Percentiles rank a stretch among this genome's conserved stretches.
Evolutionary conservation across 2,888 invertebrate genomes (phyloP).

Genomic region (Tenthredo scrophulariae): DNA sequence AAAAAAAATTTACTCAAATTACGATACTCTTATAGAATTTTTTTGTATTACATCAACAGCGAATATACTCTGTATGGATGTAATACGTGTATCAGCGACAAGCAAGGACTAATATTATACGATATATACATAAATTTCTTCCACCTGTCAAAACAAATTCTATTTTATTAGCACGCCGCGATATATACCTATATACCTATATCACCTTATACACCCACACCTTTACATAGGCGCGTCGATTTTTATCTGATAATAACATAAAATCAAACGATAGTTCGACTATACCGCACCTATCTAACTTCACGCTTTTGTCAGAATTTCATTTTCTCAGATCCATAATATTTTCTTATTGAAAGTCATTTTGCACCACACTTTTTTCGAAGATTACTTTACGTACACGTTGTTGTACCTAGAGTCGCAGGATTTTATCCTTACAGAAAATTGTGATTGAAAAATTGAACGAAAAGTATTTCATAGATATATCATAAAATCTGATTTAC

Average conservation of each 20-base stretch:
- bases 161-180: background rate
- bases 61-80: background rate
- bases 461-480: no score
- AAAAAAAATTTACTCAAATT: background rate
- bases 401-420: no score
- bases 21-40: background rate
- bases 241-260: constrained; percentile 5
- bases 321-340: no score
- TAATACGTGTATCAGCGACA: background rate
- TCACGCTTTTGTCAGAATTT: no score
- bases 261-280: background rate
- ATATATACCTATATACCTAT: background rate
- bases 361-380: no score
- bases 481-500: no score
- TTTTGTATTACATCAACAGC: background rate
- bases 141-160: constrained; percentile 24
- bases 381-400: no score
- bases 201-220: background rate
- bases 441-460: no score
- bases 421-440: no score
- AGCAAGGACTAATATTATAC: background rate
- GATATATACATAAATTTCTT: constrained; percentile 3
- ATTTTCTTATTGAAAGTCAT: no score
- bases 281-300: background rate
- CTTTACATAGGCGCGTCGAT: background rate